A percentile compares a stretch with the other conserved stretches of the same genome.
These are phyloP conservation scores for Suricata suricatta DNA, from an alignment of 2,113 vertebrate species.

Conservation along the genomic window DNA sequence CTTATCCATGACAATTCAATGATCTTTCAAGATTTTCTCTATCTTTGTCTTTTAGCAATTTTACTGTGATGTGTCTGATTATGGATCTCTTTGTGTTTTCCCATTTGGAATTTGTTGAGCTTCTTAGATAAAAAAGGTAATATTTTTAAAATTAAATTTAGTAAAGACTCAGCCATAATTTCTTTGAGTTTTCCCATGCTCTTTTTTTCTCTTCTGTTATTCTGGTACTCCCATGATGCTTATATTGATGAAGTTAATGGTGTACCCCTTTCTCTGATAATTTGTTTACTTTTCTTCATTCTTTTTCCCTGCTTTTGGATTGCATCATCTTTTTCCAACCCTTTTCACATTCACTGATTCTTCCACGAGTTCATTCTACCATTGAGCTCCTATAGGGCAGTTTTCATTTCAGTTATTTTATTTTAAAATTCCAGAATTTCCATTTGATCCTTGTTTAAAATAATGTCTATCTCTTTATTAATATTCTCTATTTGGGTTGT, in stretches of 20 bases:
- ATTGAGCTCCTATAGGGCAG: background rate
- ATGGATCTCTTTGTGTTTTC: background rate
- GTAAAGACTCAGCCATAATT: background rate
- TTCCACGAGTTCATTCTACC: background rate
- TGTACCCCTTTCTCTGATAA: background rate
- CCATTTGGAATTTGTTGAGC: background rate
- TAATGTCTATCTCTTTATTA: background rate
- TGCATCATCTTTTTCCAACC: background rate
- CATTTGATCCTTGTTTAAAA: background rate
- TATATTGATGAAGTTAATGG: background rate
- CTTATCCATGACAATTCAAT: background rate
- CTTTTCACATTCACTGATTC: background rate
- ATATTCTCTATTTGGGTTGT: background rate
- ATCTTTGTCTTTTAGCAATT: background rate
- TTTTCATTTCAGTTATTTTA: background rate
- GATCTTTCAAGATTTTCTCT: background rate
- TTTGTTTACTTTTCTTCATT: background rate
- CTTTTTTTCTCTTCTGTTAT: background rate
- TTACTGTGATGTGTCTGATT: background rate
- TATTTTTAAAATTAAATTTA: background rate
- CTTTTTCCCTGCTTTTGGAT: background rate
- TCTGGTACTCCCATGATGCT: background rate
- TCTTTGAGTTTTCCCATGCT: background rate
- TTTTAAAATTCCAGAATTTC: background rate
- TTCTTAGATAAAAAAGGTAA: background rate